phyloP scores from a whole-genome alignment of 2,888 invertebrate genomes.

The Liopterus haemorrhoidalis region DNA sequence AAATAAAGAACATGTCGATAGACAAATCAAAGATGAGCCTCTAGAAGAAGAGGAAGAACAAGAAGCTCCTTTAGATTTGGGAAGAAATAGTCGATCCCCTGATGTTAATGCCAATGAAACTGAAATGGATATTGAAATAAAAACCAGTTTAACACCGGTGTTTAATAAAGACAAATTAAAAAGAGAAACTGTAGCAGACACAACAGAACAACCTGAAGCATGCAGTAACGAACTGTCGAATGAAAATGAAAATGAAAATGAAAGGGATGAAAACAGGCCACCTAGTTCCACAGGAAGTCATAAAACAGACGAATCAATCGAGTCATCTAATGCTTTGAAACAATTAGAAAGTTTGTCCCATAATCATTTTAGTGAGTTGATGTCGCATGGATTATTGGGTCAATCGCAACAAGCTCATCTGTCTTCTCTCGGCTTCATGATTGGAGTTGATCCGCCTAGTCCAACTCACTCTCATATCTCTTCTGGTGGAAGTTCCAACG shows the following conservation, averaged over 20 bases:
- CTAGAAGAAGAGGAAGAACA: slow-evolving; percentile 37
- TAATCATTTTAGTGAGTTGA: slow-evolving; percentile 61
- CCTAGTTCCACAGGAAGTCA: slow-evolving; percentile 53
- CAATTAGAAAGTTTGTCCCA: slow-evolving; percentile 75
- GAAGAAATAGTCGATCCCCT: slow-evolving; percentile 46
- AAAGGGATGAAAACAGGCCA: slow-evolving; percentile 40
- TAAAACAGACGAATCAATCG: slow-evolving; percentile 55
- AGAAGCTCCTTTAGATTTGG: slow-evolving; percentile 44
- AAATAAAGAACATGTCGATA: slow-evolving; percentile 23
- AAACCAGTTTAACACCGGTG: slow-evolving; percentile 44
- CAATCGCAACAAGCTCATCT: slow-evolving; percentile 43
- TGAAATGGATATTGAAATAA: slow-evolving; percentile 41
- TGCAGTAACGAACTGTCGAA: no score
- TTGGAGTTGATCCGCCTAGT: slow-evolving; percentile 54
- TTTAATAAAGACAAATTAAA: slow-evolving; percentile 44
- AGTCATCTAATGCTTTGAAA: slow-evolving; percentile 65
- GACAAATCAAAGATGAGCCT: slow-evolving; percentile 33
- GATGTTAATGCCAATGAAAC: slow-evolving; percentile 46
- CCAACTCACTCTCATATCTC: slow-evolving; percentile 57
- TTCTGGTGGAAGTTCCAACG: slow-evolving; percentile 53
- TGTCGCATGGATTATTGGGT: slow-evolving; percentile 44
- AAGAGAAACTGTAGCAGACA: slow-evolving; percentile 45
- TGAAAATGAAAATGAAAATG: slow-evolving; percentile 44
- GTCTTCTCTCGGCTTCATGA: slow-evolving; percentile 47
- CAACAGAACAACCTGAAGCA: slow-evolving; percentile 43